Percentiles rank a stretch among this genome's conserved stretches.
phyloP scores from a whole-genome alignment of 2,113 vertebrate genomes.

The Seriola quinqueradiata region DNA sequence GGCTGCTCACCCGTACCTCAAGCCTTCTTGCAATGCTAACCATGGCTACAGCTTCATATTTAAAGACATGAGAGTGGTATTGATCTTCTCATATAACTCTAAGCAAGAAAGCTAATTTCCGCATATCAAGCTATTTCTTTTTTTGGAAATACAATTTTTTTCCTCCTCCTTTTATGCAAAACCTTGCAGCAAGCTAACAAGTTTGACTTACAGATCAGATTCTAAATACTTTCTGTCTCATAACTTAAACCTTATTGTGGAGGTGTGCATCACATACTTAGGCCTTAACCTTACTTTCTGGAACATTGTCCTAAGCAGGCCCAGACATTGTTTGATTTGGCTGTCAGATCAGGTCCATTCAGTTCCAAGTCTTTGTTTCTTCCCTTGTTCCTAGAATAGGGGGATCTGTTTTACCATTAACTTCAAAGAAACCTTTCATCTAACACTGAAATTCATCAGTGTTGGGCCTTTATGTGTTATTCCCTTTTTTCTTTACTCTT shows the following conservation, averaged over 20 bases:
- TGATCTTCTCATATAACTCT: too few species aligned
- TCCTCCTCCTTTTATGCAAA: neutral
- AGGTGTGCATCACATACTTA: neutral
- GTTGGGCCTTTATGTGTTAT: conserved; percentile 7
- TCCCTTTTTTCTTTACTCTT: neutral
- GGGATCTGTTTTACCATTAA: conserved; percentile 31
- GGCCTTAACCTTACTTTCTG: conserved; percentile 18
- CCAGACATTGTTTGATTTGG: conserved; percentile 72
- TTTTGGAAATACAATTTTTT: too few species aligned
- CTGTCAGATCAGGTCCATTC: conserved; percentile 48
- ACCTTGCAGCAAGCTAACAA: neutral
- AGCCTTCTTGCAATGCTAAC: too few species aligned
- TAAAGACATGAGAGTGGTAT: too few species aligned
- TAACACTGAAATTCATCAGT: conserved; percentile 27
- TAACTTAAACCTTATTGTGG: neutral
- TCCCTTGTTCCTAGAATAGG: conserved; percentile 1
- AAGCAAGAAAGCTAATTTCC: too few species aligned
- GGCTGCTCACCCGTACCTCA: too few species aligned
- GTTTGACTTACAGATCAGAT: neutral
- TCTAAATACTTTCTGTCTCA: neutral
- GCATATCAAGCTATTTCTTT: too few species aligned
- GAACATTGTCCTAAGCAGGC: conserved; percentile 50
- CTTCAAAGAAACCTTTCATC: conserved; percentile 63
- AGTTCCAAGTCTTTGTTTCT: conserved; percentile 55
- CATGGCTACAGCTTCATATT: too few species aligned